Evolutionary conservation across 2,888 invertebrate species (phyloP).

Genomic region (Phrixothrix hirtus): DNA sequence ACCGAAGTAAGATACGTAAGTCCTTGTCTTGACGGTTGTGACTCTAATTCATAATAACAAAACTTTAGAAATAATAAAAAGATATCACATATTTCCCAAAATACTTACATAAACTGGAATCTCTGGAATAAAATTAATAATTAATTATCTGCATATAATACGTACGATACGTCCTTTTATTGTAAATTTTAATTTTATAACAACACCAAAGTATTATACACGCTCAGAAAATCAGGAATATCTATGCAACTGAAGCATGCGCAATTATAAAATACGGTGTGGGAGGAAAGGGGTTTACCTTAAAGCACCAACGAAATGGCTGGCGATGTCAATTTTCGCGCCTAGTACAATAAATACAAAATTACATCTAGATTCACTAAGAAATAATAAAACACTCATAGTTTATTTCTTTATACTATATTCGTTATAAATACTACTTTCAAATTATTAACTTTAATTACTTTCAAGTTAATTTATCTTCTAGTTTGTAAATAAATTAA

Average conservation of each 20-base stretch:
- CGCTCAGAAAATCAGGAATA: slow-evolving; percentile 40
- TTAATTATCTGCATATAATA: slow-evolving; percentile 45
- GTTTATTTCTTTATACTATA: too few relatives aligned
- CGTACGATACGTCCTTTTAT: too few relatives aligned
- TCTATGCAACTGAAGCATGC: slow-evolving; percentile 44
- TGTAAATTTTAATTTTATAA: slow-evolving; percentile 46
- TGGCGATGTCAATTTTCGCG: slow-evolving; percentile 21
- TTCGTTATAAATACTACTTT: too few relatives aligned
- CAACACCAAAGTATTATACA: slow-evolving; percentile 43
- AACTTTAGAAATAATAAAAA: slow-evolving; percentile 30
- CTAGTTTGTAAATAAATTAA: too few relatives aligned
- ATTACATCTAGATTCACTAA: not conserved
- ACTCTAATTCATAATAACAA: slow-evolving; percentile 25
- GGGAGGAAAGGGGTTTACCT: slow-evolving; percentile 27
- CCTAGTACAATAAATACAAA: slow-evolving; percentile 1
- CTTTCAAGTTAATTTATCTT: too few relatives aligned
- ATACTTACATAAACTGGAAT: too few relatives aligned
- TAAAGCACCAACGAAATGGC: slow-evolving; percentile 30
- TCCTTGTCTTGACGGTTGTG: slow-evolving; percentile 37
- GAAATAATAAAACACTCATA: not conserved
- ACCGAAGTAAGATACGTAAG: slow-evolving; percentile 22
- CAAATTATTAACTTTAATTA: too few relatives aligned
- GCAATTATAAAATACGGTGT: slow-evolving; percentile 20
- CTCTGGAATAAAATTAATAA: slow-evolving; percentile 35
- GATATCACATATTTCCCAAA: not conserved